These are phyloP conservation scores for Chiroxiphia lanceolata DNA, from an alignment of 2,797 vertebrate genomes.

Conservation along the genomic window DNA sequence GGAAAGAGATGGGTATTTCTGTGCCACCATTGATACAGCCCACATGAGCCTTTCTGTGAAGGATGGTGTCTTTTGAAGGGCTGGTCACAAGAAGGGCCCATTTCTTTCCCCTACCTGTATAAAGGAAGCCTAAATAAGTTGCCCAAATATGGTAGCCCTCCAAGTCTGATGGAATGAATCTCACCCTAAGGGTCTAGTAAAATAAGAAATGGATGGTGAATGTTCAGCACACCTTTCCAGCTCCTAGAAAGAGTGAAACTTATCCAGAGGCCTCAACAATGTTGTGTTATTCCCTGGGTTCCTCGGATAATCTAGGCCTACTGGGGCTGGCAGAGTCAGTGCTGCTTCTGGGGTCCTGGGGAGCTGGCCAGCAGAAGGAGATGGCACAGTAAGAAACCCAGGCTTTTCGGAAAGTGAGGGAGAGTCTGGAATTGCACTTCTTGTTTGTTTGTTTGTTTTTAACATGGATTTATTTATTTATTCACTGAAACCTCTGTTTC, in stretches of 20 bases:
- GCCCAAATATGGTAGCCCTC: not conserved
- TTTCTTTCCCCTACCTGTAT: not conserved
- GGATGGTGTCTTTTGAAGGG: not conserved
- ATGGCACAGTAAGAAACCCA: not conserved
- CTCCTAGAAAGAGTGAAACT: not conserved
- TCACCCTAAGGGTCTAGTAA: not conserved
- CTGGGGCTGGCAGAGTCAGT: not conserved
- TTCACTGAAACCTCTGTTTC: not conserved
- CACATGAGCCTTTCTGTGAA: not conserved
- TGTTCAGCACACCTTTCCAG: not conserved
- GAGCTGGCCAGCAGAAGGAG: no score
- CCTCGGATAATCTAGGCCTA: accelerated
- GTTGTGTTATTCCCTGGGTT: not conserved
- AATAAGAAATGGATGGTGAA: not conserved
- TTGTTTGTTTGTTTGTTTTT: not conserved
- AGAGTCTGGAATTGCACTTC: not conserved
- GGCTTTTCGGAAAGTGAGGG: not conserved
- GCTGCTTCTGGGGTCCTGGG: not conserved
- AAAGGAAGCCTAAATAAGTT: not conserved
- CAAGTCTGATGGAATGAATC: not conserved
- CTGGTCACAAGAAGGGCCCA: not conserved
- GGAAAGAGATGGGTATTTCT: not conserved
- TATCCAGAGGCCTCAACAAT: not conserved
- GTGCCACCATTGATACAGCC: not conserved
- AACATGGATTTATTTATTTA: not conserved